These are phyloP conservation scores for Cirrhinus molitorella DNA, from an alignment of 2,797 vertebrate species.

Conservation along the genomic window DNA sequence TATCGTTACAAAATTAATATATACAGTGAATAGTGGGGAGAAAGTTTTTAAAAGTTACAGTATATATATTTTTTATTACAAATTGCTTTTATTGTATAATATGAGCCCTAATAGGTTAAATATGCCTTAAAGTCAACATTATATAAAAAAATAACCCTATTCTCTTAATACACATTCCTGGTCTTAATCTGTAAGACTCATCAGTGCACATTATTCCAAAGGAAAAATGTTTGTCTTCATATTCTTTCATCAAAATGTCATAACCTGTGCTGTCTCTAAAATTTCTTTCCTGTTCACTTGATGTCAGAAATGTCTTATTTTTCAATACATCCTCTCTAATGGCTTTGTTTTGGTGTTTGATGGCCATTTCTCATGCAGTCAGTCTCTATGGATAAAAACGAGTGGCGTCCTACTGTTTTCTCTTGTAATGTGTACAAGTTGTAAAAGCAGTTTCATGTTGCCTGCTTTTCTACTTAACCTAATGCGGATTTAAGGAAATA, in stretches of 20 bases:
- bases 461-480: background rate
- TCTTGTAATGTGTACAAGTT: background rate
- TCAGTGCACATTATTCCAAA: slow-evolving; percentile 15
- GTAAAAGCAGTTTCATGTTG: background rate
- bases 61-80: background rate
- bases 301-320: slow-evolving; percentile 12
- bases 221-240: slow-evolving; percentile 9
- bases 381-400: background rate
- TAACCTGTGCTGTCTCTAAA: background rate
- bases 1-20: too few relatives aligned
- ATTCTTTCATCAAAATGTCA: slow-evolving; percentile 35
- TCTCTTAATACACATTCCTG: background rate
- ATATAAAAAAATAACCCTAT: background rate
- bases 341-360: background rate
- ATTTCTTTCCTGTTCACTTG: background rate
- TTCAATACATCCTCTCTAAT: background rate
- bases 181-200: background rate
- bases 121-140: background rate
- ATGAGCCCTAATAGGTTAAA: background rate
- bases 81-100: background rate
- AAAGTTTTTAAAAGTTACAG: background rate
- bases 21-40: background rate
- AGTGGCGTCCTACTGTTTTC: background rate
- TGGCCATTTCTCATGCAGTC: background rate
- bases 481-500: background rate